Evolutionary conservation across 2,113 vertebrate genomes (phyloP).

Genomic region (Oreochromis aureus): DNA sequence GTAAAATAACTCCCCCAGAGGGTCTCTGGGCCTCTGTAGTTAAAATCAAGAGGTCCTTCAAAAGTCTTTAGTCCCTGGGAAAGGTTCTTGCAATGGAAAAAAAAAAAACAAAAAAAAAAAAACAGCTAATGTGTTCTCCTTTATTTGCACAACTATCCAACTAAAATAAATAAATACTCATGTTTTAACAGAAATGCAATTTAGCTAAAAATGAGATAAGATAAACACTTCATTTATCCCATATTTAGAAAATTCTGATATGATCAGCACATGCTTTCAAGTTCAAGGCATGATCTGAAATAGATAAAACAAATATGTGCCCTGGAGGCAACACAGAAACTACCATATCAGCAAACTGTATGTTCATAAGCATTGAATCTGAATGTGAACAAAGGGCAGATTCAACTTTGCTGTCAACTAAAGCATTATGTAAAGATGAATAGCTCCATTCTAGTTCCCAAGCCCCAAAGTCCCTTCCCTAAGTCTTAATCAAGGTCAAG

Average conservation of each 20-base stretch:
- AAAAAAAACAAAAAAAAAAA: not conserved
- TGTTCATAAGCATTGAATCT: not conserved
- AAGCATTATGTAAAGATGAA: not conserved
- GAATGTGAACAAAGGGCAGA: not conserved
- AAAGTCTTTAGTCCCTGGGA: not conserved
- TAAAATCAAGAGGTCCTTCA: not conserved
- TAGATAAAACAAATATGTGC: not conserved
- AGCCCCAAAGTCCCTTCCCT: not conserved
- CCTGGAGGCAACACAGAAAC: not conserved
- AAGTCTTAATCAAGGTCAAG: not conserved
- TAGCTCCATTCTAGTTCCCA: not conserved
- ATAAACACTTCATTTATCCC: not conserved
- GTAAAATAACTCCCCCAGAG: not conserved
- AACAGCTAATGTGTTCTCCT: not conserved
- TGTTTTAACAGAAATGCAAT: not conserved
- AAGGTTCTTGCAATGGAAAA: not conserved
- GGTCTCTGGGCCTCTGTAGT: not conserved
- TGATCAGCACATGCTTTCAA: not conserved
- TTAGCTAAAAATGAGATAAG: not conserved
- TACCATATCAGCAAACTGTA: not conserved
- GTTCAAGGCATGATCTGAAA: not conserved
- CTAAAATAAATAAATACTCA: not conserved
- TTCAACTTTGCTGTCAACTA: not conserved
- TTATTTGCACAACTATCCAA: not conserved
- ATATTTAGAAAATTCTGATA: not conserved